Conservation (phyloP, 2,797 vertebrate species). For the Fistularia tabacaria region DNA sequence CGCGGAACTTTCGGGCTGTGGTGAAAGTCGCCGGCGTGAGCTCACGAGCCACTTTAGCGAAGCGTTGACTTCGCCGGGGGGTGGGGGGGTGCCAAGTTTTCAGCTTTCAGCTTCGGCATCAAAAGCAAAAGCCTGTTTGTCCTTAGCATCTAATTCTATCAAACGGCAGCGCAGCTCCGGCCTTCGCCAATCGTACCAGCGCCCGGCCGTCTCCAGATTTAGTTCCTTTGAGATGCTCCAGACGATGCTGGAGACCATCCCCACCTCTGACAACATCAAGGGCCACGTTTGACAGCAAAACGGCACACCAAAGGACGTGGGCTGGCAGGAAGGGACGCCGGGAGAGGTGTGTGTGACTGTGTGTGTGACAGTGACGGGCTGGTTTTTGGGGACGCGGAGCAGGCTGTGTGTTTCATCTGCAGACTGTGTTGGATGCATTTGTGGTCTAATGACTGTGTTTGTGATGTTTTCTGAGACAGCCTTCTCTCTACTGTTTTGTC, state of each 20-base stretch:
- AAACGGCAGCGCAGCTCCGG: constrained; percentile 46
- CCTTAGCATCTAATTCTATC: constrained; percentile 68
- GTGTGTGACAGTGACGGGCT: constrained; percentile 35
- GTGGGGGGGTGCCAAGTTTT: constrained; percentile 39
- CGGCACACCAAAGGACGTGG: constrained; percentile 15
- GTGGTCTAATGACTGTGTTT: constrained; percentile 35
- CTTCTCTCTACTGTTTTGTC: too few relatives aligned
- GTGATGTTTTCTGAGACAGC: not conserved
- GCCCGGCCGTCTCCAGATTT: constrained; percentile 50
- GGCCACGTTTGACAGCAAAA: constrained; percentile 35
- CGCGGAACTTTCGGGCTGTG: too few relatives aligned
- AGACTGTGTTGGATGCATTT: constrained; percentile 17
- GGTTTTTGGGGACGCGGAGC: constrained; percentile 21
- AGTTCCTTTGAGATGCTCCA: constrained; percentile 44
- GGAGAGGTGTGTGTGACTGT: not conserved
- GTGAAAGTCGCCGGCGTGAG: constrained; percentile 8
- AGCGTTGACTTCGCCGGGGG: constrained; percentile 46
- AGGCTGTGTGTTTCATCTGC: constrained; percentile 15
- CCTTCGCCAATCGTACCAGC: constrained; percentile 40
- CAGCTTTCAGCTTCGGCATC: constrained; percentile 51
- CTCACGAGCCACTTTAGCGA: constrained; percentile 29
- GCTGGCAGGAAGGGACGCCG: constrained; percentile 18
- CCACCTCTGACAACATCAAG: constrained; percentile 41
- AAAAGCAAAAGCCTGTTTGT: constrained; percentile 55
- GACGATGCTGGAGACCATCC: constrained; percentile 33